Evolutionary conservation across 2,888 invertebrate species (phyloP).

Genomic region (Nowickia ferox): DNA sequence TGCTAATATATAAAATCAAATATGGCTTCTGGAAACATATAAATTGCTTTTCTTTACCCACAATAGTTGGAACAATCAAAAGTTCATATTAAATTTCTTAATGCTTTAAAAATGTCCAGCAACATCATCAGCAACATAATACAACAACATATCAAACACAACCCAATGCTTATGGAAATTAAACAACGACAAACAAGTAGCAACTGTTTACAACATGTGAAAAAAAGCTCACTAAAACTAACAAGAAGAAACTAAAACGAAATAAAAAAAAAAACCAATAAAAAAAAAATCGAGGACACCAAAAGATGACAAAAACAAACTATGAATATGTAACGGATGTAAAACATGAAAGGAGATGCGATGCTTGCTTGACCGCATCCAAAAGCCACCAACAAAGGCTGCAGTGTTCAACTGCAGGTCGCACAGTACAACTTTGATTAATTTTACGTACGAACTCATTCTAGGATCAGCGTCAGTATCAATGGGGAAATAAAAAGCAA

Average conservation of each 20-base stretch:
- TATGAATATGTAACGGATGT: conserved; percentile 69
- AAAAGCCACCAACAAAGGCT: conserved; percentile 64
- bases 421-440: conserved; percentile 68
- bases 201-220: conserved; percentile 21
- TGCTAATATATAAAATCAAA: not conserved
- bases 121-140: conserved; percentile 47
- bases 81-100: conserved; percentile 4
- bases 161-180: conserved; percentile 58
- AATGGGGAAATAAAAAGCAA: conserved; percentile 18
- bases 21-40: no score
- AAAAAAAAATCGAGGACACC: conserved; percentile 11
- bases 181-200: conserved; percentile 51
- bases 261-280: conserved; percentile 9
- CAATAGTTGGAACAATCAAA: conserved; percentile 11
- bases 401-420: conserved; percentile 65
- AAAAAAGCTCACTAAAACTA: conserved; percentile 33
- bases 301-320: conserved; percentile 60
- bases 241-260: conserved; percentile 29
- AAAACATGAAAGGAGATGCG: conserved; percentile 66
- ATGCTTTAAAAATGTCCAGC: conserved; percentile 49
- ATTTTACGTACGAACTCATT: conserved; percentile 61
- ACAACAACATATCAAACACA: conserved; percentile 10
- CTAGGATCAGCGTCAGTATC: conserved; percentile 58
- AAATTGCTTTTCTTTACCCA: conserved; percentile 6
- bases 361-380: conserved; percentile 63